phyloP scores from a whole-genome alignment of 2,888 invertebrate species.

The Scaptomyza polygonia region DNA sequence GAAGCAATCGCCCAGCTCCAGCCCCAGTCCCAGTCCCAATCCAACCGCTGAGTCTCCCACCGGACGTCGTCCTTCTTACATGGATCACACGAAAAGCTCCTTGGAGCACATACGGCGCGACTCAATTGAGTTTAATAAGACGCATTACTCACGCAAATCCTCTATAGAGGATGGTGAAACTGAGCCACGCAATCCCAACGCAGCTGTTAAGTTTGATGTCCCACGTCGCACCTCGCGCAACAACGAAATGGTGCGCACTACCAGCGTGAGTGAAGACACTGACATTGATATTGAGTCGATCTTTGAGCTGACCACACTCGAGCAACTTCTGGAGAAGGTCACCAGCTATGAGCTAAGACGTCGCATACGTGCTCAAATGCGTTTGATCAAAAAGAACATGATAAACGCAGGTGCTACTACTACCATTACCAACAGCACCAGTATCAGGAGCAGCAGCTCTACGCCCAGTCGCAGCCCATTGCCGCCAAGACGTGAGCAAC shows the following conservation, averaged over 20 bases:
- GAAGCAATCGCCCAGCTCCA: slow-evolving; percentile 51
- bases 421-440: slow-evolving; percentile 45
- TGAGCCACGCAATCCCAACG: slow-evolving; percentile 84
- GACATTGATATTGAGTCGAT: slow-evolving; percentile 88
- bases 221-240: slow-evolving; percentile 85
- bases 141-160: slow-evolving; percentile 77
- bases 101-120: slow-evolving; percentile 83
- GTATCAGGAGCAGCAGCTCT: slow-evolving; percentile 34
- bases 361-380: slow-evolving; percentile 90
- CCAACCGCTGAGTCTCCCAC: slow-evolving; percentile 13
- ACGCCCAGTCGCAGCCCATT: slow-evolving; percentile 48
- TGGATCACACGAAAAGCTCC: slow-evolving; percentile 84
- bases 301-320: slow-evolving; percentile 89
- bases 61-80: slow-evolving; percentile 82
- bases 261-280: slow-evolving; percentile 83
- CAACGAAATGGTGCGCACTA: slow-evolving; percentile 76
- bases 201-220: slow-evolving; percentile 89
- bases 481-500: slow-evolving; percentile 31
- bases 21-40: slow-evolving; percentile 14
- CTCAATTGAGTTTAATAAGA: slow-evolving; percentile 82
- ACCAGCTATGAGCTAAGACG: slow-evolving; percentile 91
- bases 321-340: slow-evolving; percentile 90
- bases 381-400: slow-evolving; percentile 89
- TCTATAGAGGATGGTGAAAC: slow-evolving; percentile 81
- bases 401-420: slow-evolving; percentile 83